These are phyloP conservation scores for Delphinus delphis DNA, from an alignment of 2,113 vertebrate species.

Conservation along the genomic window DNA sequence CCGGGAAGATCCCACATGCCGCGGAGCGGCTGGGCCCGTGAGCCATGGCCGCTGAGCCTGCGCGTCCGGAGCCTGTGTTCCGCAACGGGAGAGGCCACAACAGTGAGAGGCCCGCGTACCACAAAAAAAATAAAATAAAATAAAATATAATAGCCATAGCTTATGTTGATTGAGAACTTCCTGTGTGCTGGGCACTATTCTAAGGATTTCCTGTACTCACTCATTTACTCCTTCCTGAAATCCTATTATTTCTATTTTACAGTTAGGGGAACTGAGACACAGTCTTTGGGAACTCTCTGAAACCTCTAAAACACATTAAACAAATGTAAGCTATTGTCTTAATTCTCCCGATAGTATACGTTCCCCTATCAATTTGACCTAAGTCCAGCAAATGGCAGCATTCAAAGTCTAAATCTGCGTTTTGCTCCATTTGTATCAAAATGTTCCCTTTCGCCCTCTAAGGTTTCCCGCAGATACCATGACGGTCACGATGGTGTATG, in stretches of 20 bases:
- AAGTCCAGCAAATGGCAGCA: not conserved
- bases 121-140: too few relatives aligned
- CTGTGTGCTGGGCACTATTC: not conserved
- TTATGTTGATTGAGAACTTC: conserved; percentile 10
- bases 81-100: too few relatives aligned
- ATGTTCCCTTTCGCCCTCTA: conserved; percentile 65
- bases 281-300: not conserved
- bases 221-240: not conserved
- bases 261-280: not conserved
- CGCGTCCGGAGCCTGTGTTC: too few relatives aligned
- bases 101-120: too few relatives aligned
- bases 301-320: not conserved
- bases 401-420: conserved; percentile 22
- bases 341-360: not conserved
- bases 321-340: conserved; percentile 12
- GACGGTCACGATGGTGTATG: conserved; percentile 81
- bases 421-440: conserved; percentile 43
- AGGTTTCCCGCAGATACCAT: conserved; percentile 71
- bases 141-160: not conserved
- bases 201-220: not conserved
- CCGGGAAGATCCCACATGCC: too few relatives aligned
- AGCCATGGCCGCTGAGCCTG: too few relatives aligned
- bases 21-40: too few relatives aligned
- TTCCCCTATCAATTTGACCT: not conserved
- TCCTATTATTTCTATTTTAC: conserved; percentile 17